Evolutionary conservation across 1,140 invertebrate genomes (phyloP).

Genomic region (Drosophila tsacasi): DNA sequence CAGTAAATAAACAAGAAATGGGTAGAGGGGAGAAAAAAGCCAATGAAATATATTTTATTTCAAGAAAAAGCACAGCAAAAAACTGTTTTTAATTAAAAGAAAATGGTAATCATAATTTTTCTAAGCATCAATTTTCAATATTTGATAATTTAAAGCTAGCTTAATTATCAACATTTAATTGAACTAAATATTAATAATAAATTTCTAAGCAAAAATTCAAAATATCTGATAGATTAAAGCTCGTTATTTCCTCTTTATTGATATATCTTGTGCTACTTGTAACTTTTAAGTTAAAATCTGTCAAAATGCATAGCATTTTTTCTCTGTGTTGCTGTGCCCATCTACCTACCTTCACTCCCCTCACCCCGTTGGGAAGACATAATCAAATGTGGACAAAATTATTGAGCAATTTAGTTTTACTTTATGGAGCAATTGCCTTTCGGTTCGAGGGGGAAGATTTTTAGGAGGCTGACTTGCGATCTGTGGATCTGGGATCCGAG

Average conservation of each 20-base stretch:
- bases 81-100: no score
- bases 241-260: neutral
- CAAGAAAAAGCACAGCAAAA: neutral
- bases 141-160: no score
- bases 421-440: slow-evolving; percentile 82
- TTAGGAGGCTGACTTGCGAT: slow-evolving; percentile 1
- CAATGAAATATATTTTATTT: neutral
- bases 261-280: neutral
- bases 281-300: neutral
- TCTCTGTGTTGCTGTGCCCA: neutral
- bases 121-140: no score
- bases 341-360: slow-evolving; percentile 3
- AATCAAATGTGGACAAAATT: slow-evolving; percentile 84
- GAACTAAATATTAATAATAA: no score
- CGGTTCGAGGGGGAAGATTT: slow-evolving; percentile 13
- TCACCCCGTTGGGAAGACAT: slow-evolving; percentile 62
- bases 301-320: neutral
- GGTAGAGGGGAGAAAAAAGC: neutral
- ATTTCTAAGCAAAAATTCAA: neutral
- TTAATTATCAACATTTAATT: no score
- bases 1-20: neutral
- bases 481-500: slow-evolving; percentile 5
- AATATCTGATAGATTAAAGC: neutral
- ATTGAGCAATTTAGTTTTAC: slow-evolving; percentile 84
- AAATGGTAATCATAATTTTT: no score